Base-by-base conservation (phyloP, 2,888 invertebrate species). In the Aspidapion aeneum region DNA sequence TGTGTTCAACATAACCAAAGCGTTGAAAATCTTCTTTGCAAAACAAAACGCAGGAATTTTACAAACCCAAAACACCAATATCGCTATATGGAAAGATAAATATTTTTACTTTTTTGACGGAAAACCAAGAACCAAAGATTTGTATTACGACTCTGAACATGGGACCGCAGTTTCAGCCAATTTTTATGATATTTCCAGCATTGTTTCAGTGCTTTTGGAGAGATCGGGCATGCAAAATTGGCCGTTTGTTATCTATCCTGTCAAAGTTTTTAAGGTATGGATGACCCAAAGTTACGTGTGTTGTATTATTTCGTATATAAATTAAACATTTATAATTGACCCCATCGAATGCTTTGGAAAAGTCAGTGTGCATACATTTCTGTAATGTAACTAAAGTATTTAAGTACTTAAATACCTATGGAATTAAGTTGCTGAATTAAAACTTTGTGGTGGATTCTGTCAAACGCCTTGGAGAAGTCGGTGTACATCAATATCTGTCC, bases 81-180 rank as follows among this genome's bases (percentile, higher is more conserved):
- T 86, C 16, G 81, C 82, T 0, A 82, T 86, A 68, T 86, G 86
- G 87, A 86, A 84, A 61, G 73, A 75, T 67, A 85, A 84, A 69
- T 82, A 83, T 65, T 88, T 79, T 73, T 87, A 86, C 65, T 82
- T 89, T 67, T 89, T 88, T 71, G 89, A 89, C 74, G 85, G 87
- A 0, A 85, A 81, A 18, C 84, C 85, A 1, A 79, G 86, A 70
- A 83, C 83, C 57, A 79, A 82, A 1, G 81, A 82, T 69, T 81
- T 85, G 1, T 83, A 78, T n/a, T 83, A 78, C 67, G 80, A 83
- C 1, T 83, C 84, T 66, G 82, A 77, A 22, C 72, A 79, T 1
- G 88, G 88, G 0, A 80, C 79, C 49, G 83, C 87, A 1, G 82
- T 86, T 3, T 79, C 88, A 57, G 82, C 85, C 0, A 83, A 84